Base-by-base conservation (phyloP, 2,797 vertebrate species). In the Tamandua tetradactyla region DNA sequence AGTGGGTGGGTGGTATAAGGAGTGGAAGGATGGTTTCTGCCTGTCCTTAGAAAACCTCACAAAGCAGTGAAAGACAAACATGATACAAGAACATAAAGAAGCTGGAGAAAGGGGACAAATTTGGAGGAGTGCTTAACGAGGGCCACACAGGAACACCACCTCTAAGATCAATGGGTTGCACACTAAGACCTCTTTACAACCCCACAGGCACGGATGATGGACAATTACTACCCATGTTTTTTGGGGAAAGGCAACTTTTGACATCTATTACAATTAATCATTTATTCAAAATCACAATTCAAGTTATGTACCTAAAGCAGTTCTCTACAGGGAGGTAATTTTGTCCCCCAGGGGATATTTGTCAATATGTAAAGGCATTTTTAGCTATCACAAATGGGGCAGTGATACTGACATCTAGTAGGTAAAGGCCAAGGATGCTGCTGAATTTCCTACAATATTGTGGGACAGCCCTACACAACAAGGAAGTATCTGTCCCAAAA, bases 241-340 rank as follows among this genome's bases (percentile, higher is more conserved):
- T 27, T 14, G 35, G 9, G 49, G 11, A 32, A 7, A 42, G 5
- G 4, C 18, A 22, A n/a, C 7, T 7, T 72, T 47, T 92, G 57
- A 78, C 75, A 79, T 55, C 15, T 4, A 22, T 61, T 72, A 66
- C 52, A 61, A 57, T 64, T 32, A 57, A 20, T 57, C 49, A 55
- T 30, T 59, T n/a, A 89, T 17, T 89, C 25, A 80, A 83, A 95
- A 82, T 27, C 71, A 27, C n/a, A 91, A 30, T 40, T 85, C 44
- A 66, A 90, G 42, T 49, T 22, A 82, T 11, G 42, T 1, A 78
- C 66, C 40, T 68, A 88, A 94, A 91, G 86, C 62, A 59, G 9
- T 27, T 91, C 72, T 92, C 81, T 74, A 71, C 0, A 8, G n/a
- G 35, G n/a, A 84, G 37, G 49, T 18, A 37, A 68, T 42, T 69